Base-by-base conservation (phyloP, 2,797 vertebrate species). In the Urocyon cinereoargenteus region DNA sequence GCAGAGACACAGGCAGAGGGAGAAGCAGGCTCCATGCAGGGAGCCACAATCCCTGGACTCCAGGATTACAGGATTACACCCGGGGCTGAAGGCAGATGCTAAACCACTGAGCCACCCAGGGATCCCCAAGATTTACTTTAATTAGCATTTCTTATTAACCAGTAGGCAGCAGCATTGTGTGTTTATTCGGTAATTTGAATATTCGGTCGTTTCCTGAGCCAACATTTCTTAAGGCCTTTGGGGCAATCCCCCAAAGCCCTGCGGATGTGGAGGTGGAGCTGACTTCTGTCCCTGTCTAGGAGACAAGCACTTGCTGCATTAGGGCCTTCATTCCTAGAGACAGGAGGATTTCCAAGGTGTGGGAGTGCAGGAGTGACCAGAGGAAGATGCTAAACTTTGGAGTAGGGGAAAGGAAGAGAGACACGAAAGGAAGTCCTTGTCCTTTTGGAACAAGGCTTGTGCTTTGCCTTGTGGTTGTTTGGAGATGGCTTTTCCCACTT, bases 181-280 rank as follows among this genome's bases (percentile, higher is more conserved):
- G 12, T 70, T 66, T 85, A 12, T 57, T 75, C 55, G 19, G 86
- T 87, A 59, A 81, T 90, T 68, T 9, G 2, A 36, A 7, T 81
- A 72, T 49, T 49, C 4, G 6, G 59, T 75, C 53, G 2, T 89
- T 93, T 26, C 26, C 78, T 70, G 83, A 70, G 73, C 73, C 89
- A 82, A 95, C 77, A 86, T 72, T 49, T 94, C 75, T 73, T 88
- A 61, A 92, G 73, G 34, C 19, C n/a, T 88, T 94, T 94, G 49
- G 70, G 64, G 36, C 72, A 70, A 55, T 55, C 75, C 86, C 36
- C 2, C 11, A 31, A 51, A n/a, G 79, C 64, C 28, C 45, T 9
- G 3, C 15, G 5, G 66, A 16, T 78, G 0, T 2, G 12, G 64
- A 92, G 72, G 72, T 91, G 49, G 72, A 36, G 31, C 45, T 73